Evolutionary conservation across 2,113 vertebrate species (phyloP).

Genomic region (Pollimyrus isidori): DNA sequence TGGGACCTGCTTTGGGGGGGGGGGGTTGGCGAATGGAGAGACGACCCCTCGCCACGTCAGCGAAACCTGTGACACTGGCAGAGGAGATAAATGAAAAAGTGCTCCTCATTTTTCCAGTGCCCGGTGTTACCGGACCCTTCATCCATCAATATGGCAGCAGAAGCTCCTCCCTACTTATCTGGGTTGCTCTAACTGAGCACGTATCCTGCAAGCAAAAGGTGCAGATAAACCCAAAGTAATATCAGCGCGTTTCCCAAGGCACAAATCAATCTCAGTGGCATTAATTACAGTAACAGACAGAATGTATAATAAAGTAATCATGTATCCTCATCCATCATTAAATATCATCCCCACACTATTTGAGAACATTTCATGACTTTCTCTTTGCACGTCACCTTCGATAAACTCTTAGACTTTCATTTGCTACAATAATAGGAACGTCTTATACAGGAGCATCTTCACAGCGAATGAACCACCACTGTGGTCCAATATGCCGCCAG

Average conservation of each 20-base stretch:
- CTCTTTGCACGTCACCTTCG: not conserved
- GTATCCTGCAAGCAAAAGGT: slow-evolving; percentile 40
- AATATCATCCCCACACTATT: not conserved
- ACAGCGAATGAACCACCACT: not conserved
- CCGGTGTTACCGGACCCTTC: slow-evolving; percentile 40
- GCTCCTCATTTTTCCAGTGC: slow-evolving; percentile 43
- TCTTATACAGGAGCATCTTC: not conserved
- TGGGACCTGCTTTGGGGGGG: not conserved
- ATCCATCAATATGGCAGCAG: slow-evolving; percentile 64
- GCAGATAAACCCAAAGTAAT: slow-evolving; percentile 38
- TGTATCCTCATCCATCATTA: not conserved
- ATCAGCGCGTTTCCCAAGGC: slow-evolving; percentile 34
- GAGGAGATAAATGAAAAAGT: slow-evolving; percentile 53
- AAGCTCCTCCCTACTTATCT: slow-evolving; percentile 53
- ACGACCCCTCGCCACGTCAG: slow-evolving; percentile 27
- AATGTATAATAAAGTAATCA: slow-evolving; percentile 1
- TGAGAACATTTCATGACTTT: not conserved
- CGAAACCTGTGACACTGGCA: slow-evolving; percentile 39
- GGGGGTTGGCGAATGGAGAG: not conserved
- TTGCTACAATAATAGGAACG: not conserved
- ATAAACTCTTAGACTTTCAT: not conserved
- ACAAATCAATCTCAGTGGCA: slow-evolving; percentile 30
- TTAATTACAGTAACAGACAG: not conserved
- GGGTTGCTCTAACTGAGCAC: slow-evolving; percentile 37
- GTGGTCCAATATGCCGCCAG: not conserved